Evolutionary conservation across 2,888 invertebrate species (phyloP), one percentile per base, ranked within the genome.

Genomic region (Syritta pipiens): DNA sequence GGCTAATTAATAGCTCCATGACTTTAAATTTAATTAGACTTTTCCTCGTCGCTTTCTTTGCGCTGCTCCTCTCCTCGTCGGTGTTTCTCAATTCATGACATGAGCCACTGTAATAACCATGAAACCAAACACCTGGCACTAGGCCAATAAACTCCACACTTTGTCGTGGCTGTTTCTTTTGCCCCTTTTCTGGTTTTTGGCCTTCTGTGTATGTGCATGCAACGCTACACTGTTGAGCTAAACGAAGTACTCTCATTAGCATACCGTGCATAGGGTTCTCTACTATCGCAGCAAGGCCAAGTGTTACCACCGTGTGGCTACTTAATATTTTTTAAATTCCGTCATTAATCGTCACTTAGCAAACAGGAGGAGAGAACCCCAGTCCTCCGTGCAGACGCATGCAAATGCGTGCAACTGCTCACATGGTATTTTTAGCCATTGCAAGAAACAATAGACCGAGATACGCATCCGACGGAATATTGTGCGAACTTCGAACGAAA

Each of bases 91-190:
- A 49, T 30, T 37, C 28, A 30, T 68, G 17, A 57, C 68, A 60
- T 60, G 69, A 69, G 37, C 59, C 32, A 44, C 17, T 57, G 48
- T 63, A 59, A 53, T 40, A 69, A 55, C 75, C 53, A 44, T 69
- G 28, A 77, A 48, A 72, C 40, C 19, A 35, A 77, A 77, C 72
- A 77, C 72, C 60, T 77, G 77, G 77, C 77, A 67, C 42, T 67
- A 72, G 62, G 67, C 72, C 72, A 79, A 60, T 77, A 59, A 67
- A 77, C 55, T 77, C 37, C 49, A 30, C 59, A 40, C 49, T 51
- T 46, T 32, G 49, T 67, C 44, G 49, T 65, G 46, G 30, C 3
- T 30, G 9, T 28, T 19, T 3, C 4, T 4, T 10, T 17, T 22
- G n/a, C n/a, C n/a, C n/a, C n/a, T n/a, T n/a, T n/a, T n/a, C n/a